Conservation (phyloP, 2,113 vertebrate species). For the Nannospalax galili region DNA sequence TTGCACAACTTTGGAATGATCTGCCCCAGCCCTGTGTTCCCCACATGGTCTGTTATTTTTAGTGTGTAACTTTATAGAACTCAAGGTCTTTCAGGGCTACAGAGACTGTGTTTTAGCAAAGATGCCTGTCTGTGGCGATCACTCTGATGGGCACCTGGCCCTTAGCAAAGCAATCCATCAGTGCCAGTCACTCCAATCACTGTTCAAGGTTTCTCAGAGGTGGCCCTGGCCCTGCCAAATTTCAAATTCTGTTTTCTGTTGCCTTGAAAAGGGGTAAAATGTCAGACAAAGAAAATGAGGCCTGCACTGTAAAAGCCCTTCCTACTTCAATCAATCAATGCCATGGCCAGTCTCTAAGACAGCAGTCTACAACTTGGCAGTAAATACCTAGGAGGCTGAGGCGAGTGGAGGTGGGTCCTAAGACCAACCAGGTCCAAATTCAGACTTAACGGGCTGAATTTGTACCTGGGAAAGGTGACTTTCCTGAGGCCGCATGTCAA, state of each 20-base stretch:
- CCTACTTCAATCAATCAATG: not conserved
- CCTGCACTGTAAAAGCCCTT: not conserved
- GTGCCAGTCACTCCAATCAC: not conserved
- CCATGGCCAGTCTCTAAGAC: not conserved
- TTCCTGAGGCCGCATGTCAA: not conserved
- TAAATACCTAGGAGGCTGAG: fast-evolving
- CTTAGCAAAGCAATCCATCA: not conserved
- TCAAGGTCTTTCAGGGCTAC: not conserved
- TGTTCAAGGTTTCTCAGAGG: not conserved
- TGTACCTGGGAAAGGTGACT: not conserved
- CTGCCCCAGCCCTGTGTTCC: not conserved
- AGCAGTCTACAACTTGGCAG: not conserved
- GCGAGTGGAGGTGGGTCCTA: not conserved
- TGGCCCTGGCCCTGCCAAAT: not conserved
- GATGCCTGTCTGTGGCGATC: not conserved
- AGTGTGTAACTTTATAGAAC: not conserved
- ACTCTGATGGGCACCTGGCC: not conserved
- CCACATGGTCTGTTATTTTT: not conserved
- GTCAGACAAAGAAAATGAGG: not conserved
- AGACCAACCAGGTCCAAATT: too few relatives aligned
- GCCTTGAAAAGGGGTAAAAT: not conserved
- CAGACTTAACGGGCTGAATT: not conserved
- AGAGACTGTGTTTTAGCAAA: not conserved
- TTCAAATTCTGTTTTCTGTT: constrained; percentile 17
- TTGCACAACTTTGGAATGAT: not conserved